Evolutionary conservation across 1,140 invertebrate genomes (phyloP), one percentile per base, ranked within the genome.

Genomic region (Metaphire vulgaris): DNA sequence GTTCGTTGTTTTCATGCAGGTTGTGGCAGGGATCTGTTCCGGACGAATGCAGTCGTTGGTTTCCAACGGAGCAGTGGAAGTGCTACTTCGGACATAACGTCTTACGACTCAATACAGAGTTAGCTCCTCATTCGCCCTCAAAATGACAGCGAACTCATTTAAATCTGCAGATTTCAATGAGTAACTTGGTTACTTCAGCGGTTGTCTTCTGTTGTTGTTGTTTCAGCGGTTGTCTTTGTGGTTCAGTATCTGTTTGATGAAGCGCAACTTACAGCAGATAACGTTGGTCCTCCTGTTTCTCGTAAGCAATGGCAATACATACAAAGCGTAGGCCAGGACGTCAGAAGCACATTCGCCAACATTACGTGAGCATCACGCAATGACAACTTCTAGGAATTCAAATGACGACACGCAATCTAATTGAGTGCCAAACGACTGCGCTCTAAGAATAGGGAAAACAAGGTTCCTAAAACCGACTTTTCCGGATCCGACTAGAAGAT

Each of bases 161-260:
- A 12, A 21, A 12, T 21, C 21, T n/a, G n/a, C n/a, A n/a, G n/a
- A n/a, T n/a, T n/a, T n/a, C n/a, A n/a, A n/a, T n/a, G n/a, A n/a
- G n/a, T n/a, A n/a, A n/a, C n/a, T n/a, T n/a, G n/a, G n/a, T n/a
- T n/a, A n/a, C n/a, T n/a, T n/a, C n/a, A n/a, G n/a, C n/a, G n/a
- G n/a, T n/a, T n/a, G n/a, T n/a, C 21, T 56, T 6, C 41, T 12
- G 41, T 56, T 6, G 6, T 56, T 56, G 6, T 6, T 56, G 6
- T 81, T 84, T 2, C 83, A 94, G 94, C 92, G 75, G 93, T 94
- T 0, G 87, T 97, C 21, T 97, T 96, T 85, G 91, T 97, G 0
- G 94, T 97, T 82, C 95, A 97, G 89, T 96, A 94, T 90, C 88
- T 96, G 30, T 97, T 95, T 85, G 95, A 97, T 84, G 94, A 96